Evolutionary conservation across 2,888 invertebrate species (phyloP), one percentile per base, ranked within the genome.

Genomic region (Thecophora atra): DNA sequence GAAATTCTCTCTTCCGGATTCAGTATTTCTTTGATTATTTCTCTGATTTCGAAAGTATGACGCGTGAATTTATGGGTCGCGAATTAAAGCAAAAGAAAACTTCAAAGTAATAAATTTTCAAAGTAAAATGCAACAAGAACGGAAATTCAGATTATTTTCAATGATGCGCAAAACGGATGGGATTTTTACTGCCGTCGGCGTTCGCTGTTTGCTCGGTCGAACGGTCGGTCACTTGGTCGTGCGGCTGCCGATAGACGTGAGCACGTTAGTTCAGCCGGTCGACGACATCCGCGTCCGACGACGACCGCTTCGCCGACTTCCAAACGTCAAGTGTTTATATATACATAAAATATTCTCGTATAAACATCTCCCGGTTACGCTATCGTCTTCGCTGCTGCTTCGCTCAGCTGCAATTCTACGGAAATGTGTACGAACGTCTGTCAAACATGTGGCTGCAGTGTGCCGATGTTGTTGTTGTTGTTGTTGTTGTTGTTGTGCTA

Each of bases 21-120:
- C 37, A 37, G 37, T 1, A 21, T 44, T 42, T 19, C 42, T 63
- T 42, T 19, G 44, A 13, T 42, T 63, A 21, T 19, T 42, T 42
- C 21, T 44, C 17, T 19, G 24, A 67, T 67, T 37, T 54, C 37
- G 54, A 17, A 21, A 15, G 65, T 24, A 78, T 81, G 80, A 79
- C 77, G 80, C 77, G 80, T 77, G 82, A 82, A 81, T 82, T 81
- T 81, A 82, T 82, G 81, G 80, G 78, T 78, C 81, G 81, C 37
- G 37, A 37, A 81, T 81, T 81, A 79, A 78, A 76, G 78, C 74
- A 78, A 74, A 77, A 77, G 73, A 77, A 70, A 19, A 51, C 24
- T 26, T 44, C 42, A 56, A 37, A 13, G n/a, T 17, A 66, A 26
- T 30, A 28, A 52, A 66, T 66, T 26, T 37, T 37, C 26, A 54